Base-by-base conservation (phyloP, 2,888 invertebrate species). In the Conomelus anceps region DNA sequence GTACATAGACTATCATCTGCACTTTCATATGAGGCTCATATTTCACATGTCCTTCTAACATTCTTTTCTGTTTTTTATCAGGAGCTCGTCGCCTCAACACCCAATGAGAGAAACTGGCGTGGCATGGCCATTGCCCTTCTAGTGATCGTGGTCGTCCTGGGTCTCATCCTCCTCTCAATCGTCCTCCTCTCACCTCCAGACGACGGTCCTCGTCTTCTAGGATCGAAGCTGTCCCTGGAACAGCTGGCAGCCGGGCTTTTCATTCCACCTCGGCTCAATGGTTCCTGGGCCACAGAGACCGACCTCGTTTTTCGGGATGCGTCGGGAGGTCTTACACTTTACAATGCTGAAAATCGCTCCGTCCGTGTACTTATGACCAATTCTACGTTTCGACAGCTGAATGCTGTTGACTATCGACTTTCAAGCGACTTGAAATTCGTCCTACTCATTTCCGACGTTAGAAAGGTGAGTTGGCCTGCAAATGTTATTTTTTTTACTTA, bases 61-160 rank as follows among this genome's bases (percentile, higher is more conserved):
- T 13, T 88, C 0, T 84, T 23, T 23, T 63, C 23, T 24, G 26
- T 17, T 86, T 26, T 92, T 91, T 94, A 94, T 4, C 95, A 98
- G 98, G 98, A 98, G 93, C 93, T 98, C 93, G 98, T 98, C 92
- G 97, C 97, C 84, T 95, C 96, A 88, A 96, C 97, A 20, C 97
- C 98, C 3, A 97, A 96, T 91, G 96, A 98, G 93, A 95, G 98
- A 91, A 98, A 99, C 94, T 99, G 98, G 98, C 96, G 97, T 86
- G 98, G 98, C 22, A 98, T 99, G 92, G 96, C 97, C 92, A 98
- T 98, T 91, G 98, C 98, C 0, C 94, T 98, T 91, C 95, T 98
- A 92, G 98, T 99, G 91, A 98, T 98, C 92, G 96, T 97, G 23
- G 96, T 97, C 29, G 98, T 98, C 41, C 96, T 98, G 92, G 97